Percentiles rank a stretch among this genome's conserved stretches.
phyloP scores from a whole-genome alignment of 2,888 invertebrate genomes.

The Beris chalybata region DNA sequence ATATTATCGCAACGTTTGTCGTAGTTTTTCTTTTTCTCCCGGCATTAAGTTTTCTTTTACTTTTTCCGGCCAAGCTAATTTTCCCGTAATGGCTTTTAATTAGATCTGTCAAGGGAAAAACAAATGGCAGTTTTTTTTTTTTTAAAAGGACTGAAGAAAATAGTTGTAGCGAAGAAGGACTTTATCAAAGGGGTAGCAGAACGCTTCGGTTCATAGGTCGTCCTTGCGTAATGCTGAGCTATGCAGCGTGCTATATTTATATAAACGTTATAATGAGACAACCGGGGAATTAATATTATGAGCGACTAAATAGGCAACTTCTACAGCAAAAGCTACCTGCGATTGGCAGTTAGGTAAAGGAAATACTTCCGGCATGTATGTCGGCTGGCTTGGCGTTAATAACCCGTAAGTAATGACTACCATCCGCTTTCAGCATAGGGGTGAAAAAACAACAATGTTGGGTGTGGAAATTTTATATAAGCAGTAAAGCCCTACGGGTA shows the following conservation, averaged over 20 bases:
- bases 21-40: slow-evolving; percentile 8
- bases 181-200: neutral
- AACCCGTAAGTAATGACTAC: slow-evolving; percentile 3
- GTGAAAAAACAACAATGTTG: no score
- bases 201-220: neutral
- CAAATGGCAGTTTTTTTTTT: slow-evolving; percentile 18
- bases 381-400: slow-evolving; percentile 5
- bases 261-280: slow-evolving; percentile 1
- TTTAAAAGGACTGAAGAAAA: slow-evolving; percentile 8
- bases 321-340: neutral
- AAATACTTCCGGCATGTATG: neutral
- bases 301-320: neutral
- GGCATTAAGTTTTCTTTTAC: slow-evolving; percentile 33
- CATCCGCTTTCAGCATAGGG: no score
- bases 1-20: neutral
- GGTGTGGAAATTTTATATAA: no score
- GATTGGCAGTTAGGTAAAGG: slow-evolving; percentile 17
- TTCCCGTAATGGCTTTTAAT: slow-evolving; percentile 37
- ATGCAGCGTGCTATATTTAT: neutral
- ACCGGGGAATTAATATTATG: slow-evolving; percentile 5
- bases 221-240: neutral
- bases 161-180: neutral
- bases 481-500: no score
- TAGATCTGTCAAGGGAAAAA: slow-evolving; percentile 35
- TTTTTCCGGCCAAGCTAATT: slow-evolving; percentile 35